phyloP scores from a whole-genome alignment of 2,113 vertebrate genomes.

The Thamnophis sirtalis region DNA sequence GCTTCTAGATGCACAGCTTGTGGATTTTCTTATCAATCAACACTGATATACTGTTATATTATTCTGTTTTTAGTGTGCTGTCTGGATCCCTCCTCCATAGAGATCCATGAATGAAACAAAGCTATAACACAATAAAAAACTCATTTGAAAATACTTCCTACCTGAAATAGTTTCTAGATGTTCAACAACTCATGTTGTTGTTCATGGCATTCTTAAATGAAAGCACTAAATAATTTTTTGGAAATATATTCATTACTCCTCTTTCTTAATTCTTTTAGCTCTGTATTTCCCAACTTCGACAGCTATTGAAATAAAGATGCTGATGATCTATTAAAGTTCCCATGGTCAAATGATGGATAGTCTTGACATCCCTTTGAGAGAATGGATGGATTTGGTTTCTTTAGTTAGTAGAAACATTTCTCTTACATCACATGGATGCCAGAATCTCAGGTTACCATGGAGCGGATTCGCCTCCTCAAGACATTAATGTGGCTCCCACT shows the following conservation, averaged over 20 bases:
- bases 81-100: neutral
- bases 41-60: neutral
- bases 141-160: neutral
- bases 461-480: neutral
- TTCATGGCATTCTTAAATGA: neutral
- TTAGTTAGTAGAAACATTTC: neutral
- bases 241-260: neutral
- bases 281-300: neutral
- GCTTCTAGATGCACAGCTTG: neutral
- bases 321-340: neutral
- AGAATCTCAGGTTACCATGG: neutral
- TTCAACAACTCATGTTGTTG: neutral
- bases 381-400: neutral
- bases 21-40: neutral
- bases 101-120: neutral
- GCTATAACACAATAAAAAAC: neutral
- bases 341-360: neutral
- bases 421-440: neutral
- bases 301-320: neutral
- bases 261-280: neutral
- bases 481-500: neutral
- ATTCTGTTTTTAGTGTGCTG: neutral
- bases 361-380: neutral
- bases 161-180: neutral
- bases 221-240: neutral